Evolutionary conservation across 2,888 invertebrate species (phyloP), one percentile per base, ranked within the genome.

Genomic region (Cremastobaeus sp.): DNA sequence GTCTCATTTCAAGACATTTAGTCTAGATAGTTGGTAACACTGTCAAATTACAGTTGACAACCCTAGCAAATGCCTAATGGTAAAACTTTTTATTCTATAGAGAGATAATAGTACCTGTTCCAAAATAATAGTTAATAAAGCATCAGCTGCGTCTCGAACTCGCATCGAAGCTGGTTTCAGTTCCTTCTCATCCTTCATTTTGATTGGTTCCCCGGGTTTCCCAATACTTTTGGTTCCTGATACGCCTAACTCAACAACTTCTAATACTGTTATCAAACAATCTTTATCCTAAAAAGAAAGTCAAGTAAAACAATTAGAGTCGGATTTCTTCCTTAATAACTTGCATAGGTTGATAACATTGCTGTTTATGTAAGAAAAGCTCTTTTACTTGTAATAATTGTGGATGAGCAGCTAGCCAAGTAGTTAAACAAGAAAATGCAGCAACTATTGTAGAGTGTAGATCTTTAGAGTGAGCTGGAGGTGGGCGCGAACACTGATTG

Each of bases 101-200:
- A 9, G 9, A 25, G 4, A 8, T 18, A 34, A 20, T 12, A 34
- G n/a, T 55, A 94, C 94, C 90, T 97, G 96, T 87, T 97, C 97
- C 69, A 98, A 90, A 78, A 98, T 95, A 69, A 95, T 92, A 78
- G 96, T 96, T 3, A 99, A 90, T 32, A 99, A 89, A 76, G 95
- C 95, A 88, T 99, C 99, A 0, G 99, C 99, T 0, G 99, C 98
- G 88, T 99, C 99, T 68, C 97, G 92, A 0, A 99, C 99, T 78
- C 99, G 90, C 94, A 98, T 96, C 0, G 99, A 99, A 0, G 97
- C 98, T 0, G 99, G 98, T 85, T 98, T 98, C 70, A 97, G 87
- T 88, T 97, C 96, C 85, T 99, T 99, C 78, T 97, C 96, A 78
- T 97, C 96, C 86, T 98, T 98, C 92, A 96, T 94, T 88, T 95